Percentiles rank a stretch among this genome's conserved stretches.
Evolutionary conservation across 2,113 vertebrate genomes (phyloP).

Genomic region (Desmodus rotundus): DNA sequence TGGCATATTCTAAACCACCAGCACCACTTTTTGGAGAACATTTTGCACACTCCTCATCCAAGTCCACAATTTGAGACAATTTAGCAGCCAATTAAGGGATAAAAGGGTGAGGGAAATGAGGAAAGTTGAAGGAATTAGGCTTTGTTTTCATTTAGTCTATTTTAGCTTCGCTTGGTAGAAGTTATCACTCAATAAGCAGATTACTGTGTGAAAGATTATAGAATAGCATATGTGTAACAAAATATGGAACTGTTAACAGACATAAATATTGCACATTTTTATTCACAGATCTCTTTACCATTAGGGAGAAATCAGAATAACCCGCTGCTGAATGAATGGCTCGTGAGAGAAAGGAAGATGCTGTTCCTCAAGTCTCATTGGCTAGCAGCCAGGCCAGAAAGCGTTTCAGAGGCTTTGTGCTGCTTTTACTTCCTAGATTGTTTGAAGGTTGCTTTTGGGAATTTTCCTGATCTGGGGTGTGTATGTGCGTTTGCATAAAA

Average conservation of each 20-base stretch:
- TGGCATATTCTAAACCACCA: background rate
- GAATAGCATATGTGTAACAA: background rate
- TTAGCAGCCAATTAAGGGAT: background rate
- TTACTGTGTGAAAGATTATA: background rate
- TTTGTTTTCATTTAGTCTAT: conserved; percentile 8
- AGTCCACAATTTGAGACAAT: conserved; percentile 46
- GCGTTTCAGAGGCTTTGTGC: background rate
- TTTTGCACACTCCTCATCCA: conserved; percentile 39
- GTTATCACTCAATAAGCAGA: background rate
- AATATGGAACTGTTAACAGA: background rate
- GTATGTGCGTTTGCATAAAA: background rate
- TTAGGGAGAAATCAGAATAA: background rate
- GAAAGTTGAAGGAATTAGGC: background rate
- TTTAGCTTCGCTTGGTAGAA: conserved; percentile 16
- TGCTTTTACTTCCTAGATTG: background rate
- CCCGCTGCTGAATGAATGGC: background rate
- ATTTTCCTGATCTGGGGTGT: background rate
- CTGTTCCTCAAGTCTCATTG: background rate
- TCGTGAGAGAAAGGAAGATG: background rate
- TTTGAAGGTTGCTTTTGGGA: background rate
- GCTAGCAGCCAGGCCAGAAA: background rate
- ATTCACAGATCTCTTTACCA: background rate
- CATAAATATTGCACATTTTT: background rate
- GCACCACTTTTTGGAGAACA: conserved; percentile 11
- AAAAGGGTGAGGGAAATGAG: background rate